These are phyloP conservation scores for Oophaga sylvatica DNA, from an alignment of 2,797 vertebrate genomes.

Conservation along the genomic window DNA sequence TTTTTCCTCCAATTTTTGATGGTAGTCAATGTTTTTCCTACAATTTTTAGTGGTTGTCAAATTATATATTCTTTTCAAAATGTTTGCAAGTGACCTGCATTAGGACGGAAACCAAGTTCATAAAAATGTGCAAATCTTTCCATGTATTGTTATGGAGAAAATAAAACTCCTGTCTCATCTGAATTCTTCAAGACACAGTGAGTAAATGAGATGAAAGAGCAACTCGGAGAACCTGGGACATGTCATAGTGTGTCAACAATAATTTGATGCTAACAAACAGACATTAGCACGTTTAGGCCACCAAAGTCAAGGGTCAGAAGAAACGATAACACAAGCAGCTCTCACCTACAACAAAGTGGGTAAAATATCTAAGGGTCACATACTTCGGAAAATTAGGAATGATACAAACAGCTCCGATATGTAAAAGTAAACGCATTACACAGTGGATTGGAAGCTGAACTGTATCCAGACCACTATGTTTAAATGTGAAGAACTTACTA, in stretches of 20 bases:
- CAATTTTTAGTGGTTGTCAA: background rate
- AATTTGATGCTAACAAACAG: conserved; percentile 53
- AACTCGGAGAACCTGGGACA: conserved; percentile 34
- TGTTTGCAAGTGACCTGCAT: too few relatives aligned
- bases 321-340: conserved; percentile 46
- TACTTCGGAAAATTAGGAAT: conserved; percentile 36
- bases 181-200: conserved; percentile 25
- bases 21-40: background rate
- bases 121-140: conserved; percentile 4
- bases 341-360: conserved; percentile 36
- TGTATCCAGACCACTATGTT: background rate
- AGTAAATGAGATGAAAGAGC: conserved; percentile 51
- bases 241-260: conserved; percentile 50
- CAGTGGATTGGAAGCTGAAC: background rate
- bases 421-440: conserved; percentile 16
- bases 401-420: conserved; percentile 2
- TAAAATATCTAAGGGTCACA: conserved; percentile 40
- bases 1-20: background rate
- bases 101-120: background rate
- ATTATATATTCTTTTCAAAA: background rate
- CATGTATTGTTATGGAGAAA: conserved; percentile 4
- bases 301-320: conserved; percentile 41
- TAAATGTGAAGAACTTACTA: background rate
- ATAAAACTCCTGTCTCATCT: conserved; percentile 12
- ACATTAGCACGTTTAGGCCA: conserved; percentile 50